Percentiles rank a stretch among this genome's conserved stretches.
These are phyloP conservation scores for Amyelois transitella DNA, from an alignment of 1,140 invertebrate species.

Conservation along the genomic window DNA sequence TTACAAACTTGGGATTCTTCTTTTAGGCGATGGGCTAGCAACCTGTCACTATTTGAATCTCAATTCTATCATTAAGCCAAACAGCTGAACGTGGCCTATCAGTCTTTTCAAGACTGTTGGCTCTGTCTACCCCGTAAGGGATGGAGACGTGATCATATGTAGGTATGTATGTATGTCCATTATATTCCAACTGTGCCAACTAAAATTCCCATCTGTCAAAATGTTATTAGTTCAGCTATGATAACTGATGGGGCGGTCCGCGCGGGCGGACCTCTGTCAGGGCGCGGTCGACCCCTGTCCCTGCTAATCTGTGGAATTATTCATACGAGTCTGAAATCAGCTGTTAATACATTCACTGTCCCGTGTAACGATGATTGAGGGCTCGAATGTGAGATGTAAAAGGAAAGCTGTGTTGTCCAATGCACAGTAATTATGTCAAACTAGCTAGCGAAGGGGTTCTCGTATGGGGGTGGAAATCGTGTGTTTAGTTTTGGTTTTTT, in stretches of 20 bases:
- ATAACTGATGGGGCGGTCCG: background rate
- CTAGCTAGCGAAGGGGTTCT: background rate
- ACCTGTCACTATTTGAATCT: too few species aligned
- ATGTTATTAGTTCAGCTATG: background rate
- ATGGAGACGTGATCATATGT: too few species aligned
- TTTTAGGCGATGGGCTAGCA: too few species aligned
- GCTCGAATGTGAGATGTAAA: background rate
- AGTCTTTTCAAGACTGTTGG: too few species aligned
- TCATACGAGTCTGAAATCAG: background rate
- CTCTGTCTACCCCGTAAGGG: too few species aligned
- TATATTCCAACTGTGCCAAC: too few species aligned
- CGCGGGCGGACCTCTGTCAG: background rate
- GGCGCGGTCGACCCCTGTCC: background rate
- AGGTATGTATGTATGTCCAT: too few species aligned
- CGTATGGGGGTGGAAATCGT: background rate
- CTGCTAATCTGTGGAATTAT: background rate
- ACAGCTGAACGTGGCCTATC: too few species aligned
- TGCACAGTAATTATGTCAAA: background rate
- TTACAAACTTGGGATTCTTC: too few species aligned
- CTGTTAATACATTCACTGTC: slow-evolving; percentile 2
- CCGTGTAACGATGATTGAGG: background rate
- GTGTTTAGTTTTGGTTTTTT: background rate
- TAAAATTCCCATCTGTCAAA: background rate
- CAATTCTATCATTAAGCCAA: too few species aligned
- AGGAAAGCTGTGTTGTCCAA: background rate